Base-by-base conservation (phyloP, 2,888 invertebrate genomes). In the Nomada hirtipes region DNA sequence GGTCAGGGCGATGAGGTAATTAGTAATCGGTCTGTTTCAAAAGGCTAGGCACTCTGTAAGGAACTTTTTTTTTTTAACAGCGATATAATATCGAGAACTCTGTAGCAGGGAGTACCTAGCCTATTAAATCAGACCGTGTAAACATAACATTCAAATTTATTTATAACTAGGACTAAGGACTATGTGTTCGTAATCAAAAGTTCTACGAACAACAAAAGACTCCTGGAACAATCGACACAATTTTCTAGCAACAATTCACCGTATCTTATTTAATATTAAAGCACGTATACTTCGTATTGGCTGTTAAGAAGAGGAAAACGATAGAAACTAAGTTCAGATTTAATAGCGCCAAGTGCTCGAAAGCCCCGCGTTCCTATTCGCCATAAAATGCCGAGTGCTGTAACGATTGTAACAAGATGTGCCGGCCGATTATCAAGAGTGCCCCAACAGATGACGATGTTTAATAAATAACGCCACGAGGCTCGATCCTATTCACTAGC, bases 21-120 rank as follows among this genome's bases (percentile, higher is more conserved):
- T 77, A 74, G 47, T 47, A 68, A 26, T 75, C 73, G 88, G 88
- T 92, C 91, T 90, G 91, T 91, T 92, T 88, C 87, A 90, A 90
- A 36, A 87, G 89, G 91, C 91, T 91, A 91, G 91, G 92, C 90
- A 91, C 91, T 91, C 90, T 91, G 90, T 92, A 92, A 92, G 90
- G 89, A 92, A 91, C 85, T 86, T 57, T 23, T 47, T 23, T 47
- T 13, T 76, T 50, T 71, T 76, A 74, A 89, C 77, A 76, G 79
- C 74, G n/a, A 77, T 69, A 64, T 29, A 69, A 70, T 20, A 82
- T 44, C 61, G 53, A 64, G 75, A 79, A 63, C 42, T 61, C 83
- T 65, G 85, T 83, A 90, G 86, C 86, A 88, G 84, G 87, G 88
- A 91, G 90, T 89, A 91, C 90, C 90, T 89, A 91, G 91, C 91